Base-by-base conservation (phyloP, 2,113 vertebrate species). In the Chaetorhynchus papuensis region DNA sequence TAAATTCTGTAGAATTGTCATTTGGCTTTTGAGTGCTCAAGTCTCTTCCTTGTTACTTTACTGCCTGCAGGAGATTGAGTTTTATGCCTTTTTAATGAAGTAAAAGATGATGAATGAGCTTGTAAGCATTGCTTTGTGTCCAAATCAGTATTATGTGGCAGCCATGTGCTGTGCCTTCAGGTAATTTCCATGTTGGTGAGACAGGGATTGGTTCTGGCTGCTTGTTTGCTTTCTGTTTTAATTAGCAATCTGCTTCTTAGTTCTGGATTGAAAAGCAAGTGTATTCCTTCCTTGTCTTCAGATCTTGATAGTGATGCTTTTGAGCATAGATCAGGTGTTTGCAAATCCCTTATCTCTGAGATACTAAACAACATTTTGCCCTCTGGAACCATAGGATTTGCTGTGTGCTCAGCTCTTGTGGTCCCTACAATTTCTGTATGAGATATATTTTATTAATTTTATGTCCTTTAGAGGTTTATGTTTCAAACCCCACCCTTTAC, bases 401-500 rank as follows among this genome's bases (percentile, higher is more conserved):
- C 19, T 81, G 11, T 71, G 31, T 76, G 49, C 28, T 49, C 49
- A 85, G 17, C 44, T 87, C 26, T 12, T 78, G 35, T 63, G n/a
- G 7, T 52, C 37, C 20, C 20, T 60, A 30, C 41, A 50, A 15
- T 76, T 89, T 94, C 54, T 80, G 3, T 53, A 37, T 0, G 7
- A 69, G 30, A 31, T 9, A 2, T 30, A 23, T 63, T 93, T 70
- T 81, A 76, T 63, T 87, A 63, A 81, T 59, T 77, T 75, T 22
- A 9, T 80, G 3, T 81, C 81, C 35, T 86, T 69, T 83, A 59
- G 52, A 86, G 37, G 5, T 74, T 93, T 69, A 21, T 63, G 7
- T 59, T 89, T 96, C 53, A 84, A 87, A 81, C 14, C 28, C 17
- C 18, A 23, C 79, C 41, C 20, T 92, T 94, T 71, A 59, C 64